Base-by-base conservation (phyloP, 2,113 vertebrate species). In the Scartelaos histophorus region DNA sequence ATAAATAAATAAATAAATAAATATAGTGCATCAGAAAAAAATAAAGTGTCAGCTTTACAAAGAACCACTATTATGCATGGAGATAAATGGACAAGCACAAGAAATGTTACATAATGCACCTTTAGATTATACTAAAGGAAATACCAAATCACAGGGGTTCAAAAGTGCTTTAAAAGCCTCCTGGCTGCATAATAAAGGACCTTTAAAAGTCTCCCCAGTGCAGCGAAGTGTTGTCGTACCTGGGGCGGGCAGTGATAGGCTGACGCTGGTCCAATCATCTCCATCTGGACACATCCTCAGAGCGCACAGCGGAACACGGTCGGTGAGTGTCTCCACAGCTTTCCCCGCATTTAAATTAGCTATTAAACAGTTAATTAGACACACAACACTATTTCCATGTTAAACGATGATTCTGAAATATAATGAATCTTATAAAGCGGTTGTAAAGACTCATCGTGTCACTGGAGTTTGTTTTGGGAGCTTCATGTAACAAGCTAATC, bases 291-390 rank as follows among this genome's bases (percentile, higher is more conserved):
- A 80, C 81, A 67, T 84, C 79, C 81, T 13, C 73, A 78, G 86
- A 73, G 57, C 80, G 70, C 81, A 78, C 46, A 85, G 82, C 85
- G 83, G 81, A 89, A 69, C 73, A 82, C 85, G 90, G 90, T 90
- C 85, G 90, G 90, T 90, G 13, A 89, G 90, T 85, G 54, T 53
- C 71, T 16, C 1, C 19, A 12, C 15, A 67, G 66, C 68, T 69
- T 16, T 16, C 12, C 17, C 16, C 13, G 49, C 12, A 49, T 7
- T 34, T 15, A 57, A 85, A 81, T 46, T 3, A 13, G 0, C 13
- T 0, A 3, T 72, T 72, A 3, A 15, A 58, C 3, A 3, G 10
- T 17, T 61, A 69, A 51, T 74, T 66, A 19, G 24, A 7, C 7
- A 3, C 16, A 0, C 0, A 7, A 22, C 13, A 10, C 5, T 13